Evolutionary conservation across 2,113 vertebrate genomes (phyloP).

Genomic region (Rostratula benghalensis): DNA sequence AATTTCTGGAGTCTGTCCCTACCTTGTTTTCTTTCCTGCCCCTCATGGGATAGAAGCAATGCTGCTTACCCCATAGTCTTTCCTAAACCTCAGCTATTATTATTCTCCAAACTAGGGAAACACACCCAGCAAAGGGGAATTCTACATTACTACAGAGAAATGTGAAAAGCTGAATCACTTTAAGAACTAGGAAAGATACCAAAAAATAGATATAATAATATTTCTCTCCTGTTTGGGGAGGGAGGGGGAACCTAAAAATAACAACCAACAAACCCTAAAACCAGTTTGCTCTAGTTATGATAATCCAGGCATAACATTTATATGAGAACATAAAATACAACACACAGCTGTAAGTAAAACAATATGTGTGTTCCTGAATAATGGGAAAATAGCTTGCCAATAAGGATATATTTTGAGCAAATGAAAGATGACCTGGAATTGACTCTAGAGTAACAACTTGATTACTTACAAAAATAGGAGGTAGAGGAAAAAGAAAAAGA

Average conservation of each 20-base stretch:
- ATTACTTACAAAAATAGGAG: conserved; percentile 82
- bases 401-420: conserved; percentile 78
- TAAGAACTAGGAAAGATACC: conserved; percentile 21
- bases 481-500: conserved; percentile 30
- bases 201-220: conserved; percentile 43
- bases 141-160: neutral
- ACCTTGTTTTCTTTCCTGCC: neutral
- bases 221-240: neutral
- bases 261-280: conserved; percentile 70
- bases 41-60: neutral
- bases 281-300: conserved; percentile 76
- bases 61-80: neutral
- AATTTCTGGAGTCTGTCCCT: neutral
- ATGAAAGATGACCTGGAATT: conserved; percentile 88
- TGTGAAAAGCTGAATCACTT: neutral
- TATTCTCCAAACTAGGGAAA: neutral
- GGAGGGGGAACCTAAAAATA: conserved; percentile 39
- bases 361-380: conserved; percentile 82
- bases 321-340: conserved; percentile 83
- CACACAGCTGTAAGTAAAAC: conserved; percentile 83
- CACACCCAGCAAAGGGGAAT: neutral
- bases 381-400: conserved; percentile 76
- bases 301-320: conserved; percentile 82
- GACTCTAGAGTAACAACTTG: conserved; percentile 84
- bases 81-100: neutral